These are phyloP conservation scores for Pangasius macronema DNA, from an alignment of 2,797 vertebrate genomes.

Conservation along the genomic window DNA sequence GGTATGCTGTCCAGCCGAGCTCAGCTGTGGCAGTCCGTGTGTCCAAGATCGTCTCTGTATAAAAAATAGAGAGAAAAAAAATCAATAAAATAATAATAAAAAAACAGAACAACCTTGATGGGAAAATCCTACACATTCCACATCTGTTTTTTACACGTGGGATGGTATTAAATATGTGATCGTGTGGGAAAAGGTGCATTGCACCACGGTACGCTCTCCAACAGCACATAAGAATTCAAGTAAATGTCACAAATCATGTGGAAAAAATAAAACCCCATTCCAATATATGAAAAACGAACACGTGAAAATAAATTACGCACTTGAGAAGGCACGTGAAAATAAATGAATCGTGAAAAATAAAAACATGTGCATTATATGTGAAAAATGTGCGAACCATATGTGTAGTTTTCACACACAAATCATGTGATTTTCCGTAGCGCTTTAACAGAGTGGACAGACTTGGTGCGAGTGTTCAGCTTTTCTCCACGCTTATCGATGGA, in stretches of 20 bases:
- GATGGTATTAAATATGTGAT: not conserved
- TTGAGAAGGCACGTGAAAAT: not conserved
- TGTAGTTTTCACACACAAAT: not conserved
- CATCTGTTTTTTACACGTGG: not conserved
- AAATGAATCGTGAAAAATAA: not conserved
- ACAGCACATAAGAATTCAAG: not conserved
- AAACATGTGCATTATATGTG: not conserved
- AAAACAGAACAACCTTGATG: not conserved
- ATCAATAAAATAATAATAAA: not conserved
- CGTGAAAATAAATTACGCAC: not conserved
- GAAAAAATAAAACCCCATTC: not conserved
- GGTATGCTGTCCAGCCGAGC: slow-evolving; percentile 96
- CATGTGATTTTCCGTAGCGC: not conserved
- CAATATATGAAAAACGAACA: not conserved
- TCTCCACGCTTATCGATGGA: slow-evolving; percentile 47
- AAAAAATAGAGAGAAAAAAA: slow-evolving; percentile 1
- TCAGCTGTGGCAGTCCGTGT: slow-evolving; percentile 96
- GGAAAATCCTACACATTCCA: not conserved
- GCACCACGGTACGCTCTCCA: not conserved
- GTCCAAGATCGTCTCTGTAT: slow-evolving; percentile 94
- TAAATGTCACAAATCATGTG: not conserved
- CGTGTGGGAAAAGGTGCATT: not conserved
- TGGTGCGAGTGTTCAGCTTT: slow-evolving; percentile 39
- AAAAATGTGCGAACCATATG: not conserved
- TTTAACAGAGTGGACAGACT: slow-evolving; percentile 2